Conservation (phyloP, 2,797 vertebrate genomes). For the Manis pentadactyla region DNA sequence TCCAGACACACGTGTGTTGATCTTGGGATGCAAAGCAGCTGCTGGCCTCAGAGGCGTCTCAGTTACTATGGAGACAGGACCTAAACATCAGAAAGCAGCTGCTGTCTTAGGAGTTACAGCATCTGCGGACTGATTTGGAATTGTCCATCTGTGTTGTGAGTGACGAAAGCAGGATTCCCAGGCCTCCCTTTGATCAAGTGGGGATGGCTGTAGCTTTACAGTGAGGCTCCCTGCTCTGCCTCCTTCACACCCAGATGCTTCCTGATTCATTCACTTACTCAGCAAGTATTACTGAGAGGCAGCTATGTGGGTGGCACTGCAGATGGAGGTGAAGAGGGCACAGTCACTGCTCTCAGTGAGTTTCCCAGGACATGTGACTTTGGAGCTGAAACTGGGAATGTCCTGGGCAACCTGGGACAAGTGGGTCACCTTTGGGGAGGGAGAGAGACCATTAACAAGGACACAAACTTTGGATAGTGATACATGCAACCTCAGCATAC, state of each 20-base stretch:
- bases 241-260: not conserved
- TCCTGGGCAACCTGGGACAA: not conserved
- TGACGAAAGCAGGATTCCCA: not conserved
- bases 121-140: fast-evolving
- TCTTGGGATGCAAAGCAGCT: constrained; percentile 52
- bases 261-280: not conserved
- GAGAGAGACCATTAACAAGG: not conserved
- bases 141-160: not conserved
- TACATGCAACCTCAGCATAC: not conserved
- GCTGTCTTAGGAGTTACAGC: not conserved
- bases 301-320: fast-evolving
- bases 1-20: constrained; percentile 43
- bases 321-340: not conserved
- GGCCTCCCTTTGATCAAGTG: not conserved
- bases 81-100: not conserved
- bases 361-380: not conserved
- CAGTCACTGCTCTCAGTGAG: not conserved
- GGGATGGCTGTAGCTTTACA: fast-evolving
- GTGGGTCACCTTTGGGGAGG: not conserved
- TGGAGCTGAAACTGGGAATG: not conserved
- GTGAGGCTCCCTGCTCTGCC: not conserved
- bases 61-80: not conserved
- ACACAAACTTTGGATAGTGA: not conserved
- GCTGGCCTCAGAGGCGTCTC: not conserved
- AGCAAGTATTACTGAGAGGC: fast-evolving